These are phyloP conservation scores for Rhinoderma darwinii DNA, from an alignment of 2,113 vertebrate genomes.

Conservation along the genomic window DNA sequence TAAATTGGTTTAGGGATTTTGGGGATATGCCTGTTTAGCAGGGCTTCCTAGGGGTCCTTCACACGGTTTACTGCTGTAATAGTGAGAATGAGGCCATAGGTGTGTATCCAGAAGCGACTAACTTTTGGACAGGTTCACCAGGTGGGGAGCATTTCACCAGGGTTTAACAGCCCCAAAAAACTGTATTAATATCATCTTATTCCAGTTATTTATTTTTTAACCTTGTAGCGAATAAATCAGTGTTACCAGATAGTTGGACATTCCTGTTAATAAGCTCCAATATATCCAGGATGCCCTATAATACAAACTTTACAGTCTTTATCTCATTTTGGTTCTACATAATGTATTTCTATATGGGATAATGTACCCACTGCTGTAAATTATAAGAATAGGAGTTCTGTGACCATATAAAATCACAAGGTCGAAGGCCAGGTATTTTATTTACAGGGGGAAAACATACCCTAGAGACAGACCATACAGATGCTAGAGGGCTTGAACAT, in stretches of 20 bases:
- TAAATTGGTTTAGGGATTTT: too few relatives aligned
- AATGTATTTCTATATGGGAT: neutral
- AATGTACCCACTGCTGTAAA: too few relatives aligned
- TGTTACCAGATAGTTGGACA: neutral
- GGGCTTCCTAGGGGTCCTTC: too few relatives aligned
- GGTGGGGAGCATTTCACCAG: too few relatives aligned
- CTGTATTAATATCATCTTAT: too few relatives aligned
- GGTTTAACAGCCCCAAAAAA: too few relatives aligned
- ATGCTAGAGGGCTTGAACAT: neutral
- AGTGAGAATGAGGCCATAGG: too few relatives aligned
- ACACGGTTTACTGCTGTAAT: too few relatives aligned
- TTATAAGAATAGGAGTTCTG: neutral
- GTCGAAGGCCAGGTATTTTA: neutral
- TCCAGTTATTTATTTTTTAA: too few relatives aligned
- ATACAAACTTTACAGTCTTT: neutral
- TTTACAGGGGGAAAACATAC: neutral
- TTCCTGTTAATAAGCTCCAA: neutral
- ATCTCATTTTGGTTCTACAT: neutral
- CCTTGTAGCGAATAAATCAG: neutral
- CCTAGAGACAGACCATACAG: neutral
- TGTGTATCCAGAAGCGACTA: too few relatives aligned
- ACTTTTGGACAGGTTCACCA: too few relatives aligned
- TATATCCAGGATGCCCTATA: neutral
- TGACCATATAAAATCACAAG: neutral
- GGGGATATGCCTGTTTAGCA: too few relatives aligned